Percentiles rank a stretch among this genome's conserved stretches.
phyloP scores from a whole-genome alignment of 2,113 vertebrate species.

The Phoxinus phoxinus region DNA sequence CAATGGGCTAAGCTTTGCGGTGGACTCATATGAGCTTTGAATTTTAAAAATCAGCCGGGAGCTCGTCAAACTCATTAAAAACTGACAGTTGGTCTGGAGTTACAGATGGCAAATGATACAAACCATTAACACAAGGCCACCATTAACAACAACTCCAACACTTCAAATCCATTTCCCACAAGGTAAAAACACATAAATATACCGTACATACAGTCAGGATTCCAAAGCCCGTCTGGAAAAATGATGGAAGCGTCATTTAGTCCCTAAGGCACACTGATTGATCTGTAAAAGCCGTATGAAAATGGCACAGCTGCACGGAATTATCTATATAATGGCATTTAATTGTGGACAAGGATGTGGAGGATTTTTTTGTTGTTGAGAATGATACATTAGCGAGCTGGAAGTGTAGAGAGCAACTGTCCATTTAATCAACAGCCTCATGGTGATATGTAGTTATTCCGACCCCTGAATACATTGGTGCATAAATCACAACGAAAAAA shows the following conservation, averaged over 20 bases:
- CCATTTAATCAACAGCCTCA: conserved; percentile 24
- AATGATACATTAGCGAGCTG: background rate
- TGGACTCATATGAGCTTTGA: background rate
- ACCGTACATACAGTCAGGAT: background rate
- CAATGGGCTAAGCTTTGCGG: background rate
- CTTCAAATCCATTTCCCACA: conserved; percentile 15
- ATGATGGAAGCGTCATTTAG: background rate
- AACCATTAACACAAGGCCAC: conserved; percentile 55
- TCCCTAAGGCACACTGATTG: background rate
- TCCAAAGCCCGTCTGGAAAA: background rate
- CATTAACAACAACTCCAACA: conserved; percentile 50
- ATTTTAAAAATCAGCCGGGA: conserved; percentile 29
- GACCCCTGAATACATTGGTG: background rate
- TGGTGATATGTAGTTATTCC: conserved; percentile 21
- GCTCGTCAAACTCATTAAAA: conserved; percentile 60
- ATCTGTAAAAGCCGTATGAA: background rate
- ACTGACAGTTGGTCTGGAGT: conserved; percentile 49
- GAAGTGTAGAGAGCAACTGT: conserved; percentile 5
- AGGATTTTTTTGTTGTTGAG: background rate
- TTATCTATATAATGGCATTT: conserved; percentile 14
- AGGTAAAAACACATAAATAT: conserved; percentile 9
- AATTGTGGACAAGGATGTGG: conserved; percentile 8
- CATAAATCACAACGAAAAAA: conserved; percentile 2
- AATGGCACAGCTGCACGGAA: conserved; percentile 8
- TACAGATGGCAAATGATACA: conserved; percentile 51